phyloP scores from a whole-genome alignment of 2,888 invertebrate genomes.

The Leptothorax acervorum region DNA sequence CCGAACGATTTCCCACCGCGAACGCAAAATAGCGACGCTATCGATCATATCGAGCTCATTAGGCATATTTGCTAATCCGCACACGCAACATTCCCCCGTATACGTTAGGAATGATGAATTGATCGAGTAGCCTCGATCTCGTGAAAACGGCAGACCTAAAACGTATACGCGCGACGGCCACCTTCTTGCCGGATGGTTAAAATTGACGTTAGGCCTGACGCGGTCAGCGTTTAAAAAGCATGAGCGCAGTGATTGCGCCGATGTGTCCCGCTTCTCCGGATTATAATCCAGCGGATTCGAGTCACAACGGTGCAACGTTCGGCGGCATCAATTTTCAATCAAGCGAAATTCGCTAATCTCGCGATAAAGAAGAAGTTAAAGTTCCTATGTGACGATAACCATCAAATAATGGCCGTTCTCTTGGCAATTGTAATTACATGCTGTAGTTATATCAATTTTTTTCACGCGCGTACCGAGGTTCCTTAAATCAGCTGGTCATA shows the following conservation, averaged over 20 bases:
- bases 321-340: slow-evolving; percentile 6
- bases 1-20: slow-evolving; percentile 28
- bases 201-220: not conserved
- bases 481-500: not conserved
- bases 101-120: slow-evolving; percentile 41
- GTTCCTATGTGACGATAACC: not conserved
- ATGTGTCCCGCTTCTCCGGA: slow-evolving; percentile 5
- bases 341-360: not conserved
- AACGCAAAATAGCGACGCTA: slow-evolving; percentile 27
- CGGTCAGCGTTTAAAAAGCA: not conserved
- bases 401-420: not conserved
- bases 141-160: slow-evolving; percentile 14
- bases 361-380: not conserved
- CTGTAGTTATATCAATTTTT: not conserved
- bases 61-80: slow-evolving; percentile 54
- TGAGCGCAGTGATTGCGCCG: not conserved
- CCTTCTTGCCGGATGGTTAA: not conserved
- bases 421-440: not conserved
- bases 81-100: slow-evolving; percentile 21
- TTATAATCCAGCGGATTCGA: not conserved
- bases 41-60: slow-evolving; percentile 59
- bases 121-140: slow-evolving; percentile 45
- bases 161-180: not conserved
- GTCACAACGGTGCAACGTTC: slow-evolving; percentile 1
- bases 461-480: not conserved